These are phyloP conservation scores for Sphinx pinastri DNA, from an alignment of 2,888 invertebrate species.

Conservation along the genomic window DNA sequence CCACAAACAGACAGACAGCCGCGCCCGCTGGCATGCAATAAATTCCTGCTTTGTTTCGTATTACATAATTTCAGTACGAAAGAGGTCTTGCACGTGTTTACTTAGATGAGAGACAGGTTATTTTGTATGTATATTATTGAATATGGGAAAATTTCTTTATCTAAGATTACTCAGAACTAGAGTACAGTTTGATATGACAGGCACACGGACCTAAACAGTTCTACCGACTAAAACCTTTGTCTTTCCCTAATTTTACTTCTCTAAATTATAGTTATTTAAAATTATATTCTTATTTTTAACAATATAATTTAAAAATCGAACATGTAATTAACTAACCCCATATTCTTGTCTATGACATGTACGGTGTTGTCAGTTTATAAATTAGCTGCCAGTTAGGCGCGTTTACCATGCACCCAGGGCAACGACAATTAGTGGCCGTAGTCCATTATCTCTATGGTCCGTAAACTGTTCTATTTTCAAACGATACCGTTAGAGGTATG, in stretches of 20 bases:
- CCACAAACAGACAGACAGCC: constrained; percentile 36
- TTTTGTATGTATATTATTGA: not conserved
- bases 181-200: too few species aligned
- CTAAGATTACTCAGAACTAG: too few species aligned
- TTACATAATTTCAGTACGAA: not conserved
- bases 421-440: constrained; percentile 62
- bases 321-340: not conserved
- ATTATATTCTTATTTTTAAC: not conserved
- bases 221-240: too few species aligned
- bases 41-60: not conserved
- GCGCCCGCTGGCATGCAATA: not conserved
- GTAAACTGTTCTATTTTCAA: constrained; percentile 59
- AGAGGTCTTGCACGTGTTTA: not conserved
- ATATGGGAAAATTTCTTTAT: not conserved
- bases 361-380: constrained; percentile 47
- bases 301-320: not conserved
- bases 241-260: not conserved
- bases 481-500: constrained; percentile 28
- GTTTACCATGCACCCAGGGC: constrained; percentile 50
- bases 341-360: constrained; percentile 1
- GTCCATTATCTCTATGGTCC: constrained; percentile 39
- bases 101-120: too few species aligned
- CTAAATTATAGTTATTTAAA: not conserved
- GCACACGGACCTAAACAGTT: too few species aligned
- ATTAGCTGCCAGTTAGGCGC: constrained; percentile 53